Evolutionary conservation across 1,140 invertebrate species (phyloP), one percentile per base, ranked within the genome.

Genomic region (Palaemon carinicauda): DNA sequence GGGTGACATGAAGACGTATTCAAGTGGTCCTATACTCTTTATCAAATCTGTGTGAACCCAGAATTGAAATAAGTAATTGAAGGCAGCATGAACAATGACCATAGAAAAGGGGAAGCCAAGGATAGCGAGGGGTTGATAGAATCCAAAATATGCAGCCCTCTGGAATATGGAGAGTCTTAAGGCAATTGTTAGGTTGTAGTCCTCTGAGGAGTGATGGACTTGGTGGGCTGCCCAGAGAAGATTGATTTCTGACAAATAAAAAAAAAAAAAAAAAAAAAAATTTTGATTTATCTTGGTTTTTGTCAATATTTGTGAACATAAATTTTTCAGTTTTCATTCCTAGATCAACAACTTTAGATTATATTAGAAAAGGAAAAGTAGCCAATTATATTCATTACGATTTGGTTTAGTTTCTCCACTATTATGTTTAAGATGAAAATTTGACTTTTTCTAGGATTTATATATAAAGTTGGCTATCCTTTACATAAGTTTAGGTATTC

Each of bases 181-280:
- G 0, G 96, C 96, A 41, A 97, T 96, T 7, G 95, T 94, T 89
- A 98, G 93, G 92, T 98, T 98, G 92, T 96, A 98, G 90, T 98
- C 97, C 91, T 99, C 97, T 21, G 96, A 97, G 90, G 96, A 98
- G 90, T 99, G 97, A 91, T 99, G 97, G 0, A 97, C 96, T 92
- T 98, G 97, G 92, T 99, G 97, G 83, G 97, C 95, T 0, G 96
- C 96, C 97, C 97, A 99, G 80, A 98, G 92, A 86, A 99, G 94
- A 91, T 98, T 96, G 14, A 98, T 92, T 91, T 98, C 96, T 80
- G 83, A 15, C 14, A 3, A 33, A 21, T 10, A n/a, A 56, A 27
- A 51, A 31, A 56, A 27, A 51, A 31, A 50, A n/a, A 2, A 74
- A 27, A 27, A 31, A 21, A 27, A 19, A 0, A 1, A 19, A 21